Conservation (phyloP, 2,797 vertebrate species). For the Brachyalestes nurse region DNA sequence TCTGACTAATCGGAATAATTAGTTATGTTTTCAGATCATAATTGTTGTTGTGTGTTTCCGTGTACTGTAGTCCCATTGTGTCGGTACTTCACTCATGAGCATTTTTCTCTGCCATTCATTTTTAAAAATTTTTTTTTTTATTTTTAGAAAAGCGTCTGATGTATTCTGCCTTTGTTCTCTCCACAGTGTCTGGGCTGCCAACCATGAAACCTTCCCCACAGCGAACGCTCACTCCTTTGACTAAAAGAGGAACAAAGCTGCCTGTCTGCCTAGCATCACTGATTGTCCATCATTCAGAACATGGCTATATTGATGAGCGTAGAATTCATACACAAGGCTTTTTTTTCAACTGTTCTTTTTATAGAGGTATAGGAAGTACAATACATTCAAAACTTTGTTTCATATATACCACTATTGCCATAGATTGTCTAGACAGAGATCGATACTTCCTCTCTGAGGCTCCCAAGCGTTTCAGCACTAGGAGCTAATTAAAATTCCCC, state of each 20-base stretch:
- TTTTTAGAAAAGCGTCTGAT: constrained; percentile 36
- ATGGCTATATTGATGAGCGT: neutral
- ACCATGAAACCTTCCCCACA: constrained; percentile 63
- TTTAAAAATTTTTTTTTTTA: neutral
- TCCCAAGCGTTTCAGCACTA: constrained; percentile 48
- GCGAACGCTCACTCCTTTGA: constrained; percentile 40
- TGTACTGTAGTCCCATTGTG: constrained; percentile 13
- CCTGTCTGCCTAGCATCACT: constrained; percentile 49
- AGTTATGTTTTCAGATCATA: constrained; percentile 20
- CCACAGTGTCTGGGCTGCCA: constrained; percentile 43
- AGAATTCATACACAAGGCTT: constrained; percentile 33
- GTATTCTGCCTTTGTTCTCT: constrained; percentile 20
- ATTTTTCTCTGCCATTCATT: constrained; percentile 5
- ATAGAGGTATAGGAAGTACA: constrained; percentile 19
- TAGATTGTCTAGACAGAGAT: constrained; percentile 59
- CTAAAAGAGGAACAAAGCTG: constrained; percentile 52
- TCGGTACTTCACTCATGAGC: constrained; percentile 10
- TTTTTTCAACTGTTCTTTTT: neutral
- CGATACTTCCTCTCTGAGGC: constrained; percentile 47
- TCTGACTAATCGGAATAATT: constrained; percentile 22
- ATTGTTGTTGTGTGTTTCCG: neutral
- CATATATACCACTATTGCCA: constrained; percentile 38
- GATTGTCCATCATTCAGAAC: constrained; percentile 55
- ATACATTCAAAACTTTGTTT: constrained; percentile 38
- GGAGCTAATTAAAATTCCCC: constrained; percentile 64